Evolutionary conservation across 1,140 invertebrate genomes (phyloP), one percentile per base, ranked within the genome.

Genomic region (Drosophila repleta): DNA sequence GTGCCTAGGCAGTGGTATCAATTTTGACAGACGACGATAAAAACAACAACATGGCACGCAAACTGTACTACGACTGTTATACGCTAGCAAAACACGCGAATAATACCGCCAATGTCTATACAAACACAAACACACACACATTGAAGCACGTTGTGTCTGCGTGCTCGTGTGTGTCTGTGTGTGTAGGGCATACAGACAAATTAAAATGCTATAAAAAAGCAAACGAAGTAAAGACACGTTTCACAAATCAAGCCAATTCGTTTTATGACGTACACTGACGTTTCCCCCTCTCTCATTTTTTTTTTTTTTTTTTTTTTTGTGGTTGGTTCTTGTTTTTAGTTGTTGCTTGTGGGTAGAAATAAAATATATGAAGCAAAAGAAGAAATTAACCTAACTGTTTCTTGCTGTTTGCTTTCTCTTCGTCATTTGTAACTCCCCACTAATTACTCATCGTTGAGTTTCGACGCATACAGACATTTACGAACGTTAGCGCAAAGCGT

Each of bases 191-290:
- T 88, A 87, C 79, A 89, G 83, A 89, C 84, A 88, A 88, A 88
- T 88, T 88, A 88, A 88, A 88, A 88, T 61, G 83, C 83, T 89
- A 88, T 88, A 88, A 88, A 88, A 88, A 77, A 88, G 84, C 84
- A 88, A 88, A 88, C 83, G 83, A 88, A 88, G 65, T 66, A 88
- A 88, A 88, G 79, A 88, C 83, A 88, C 83, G 83, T 88, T 88
- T 89, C 84, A 88, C 83, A 88, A 88, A 88, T 88, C 83, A 88
- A 76, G 84, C 84, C 87, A 88, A 87, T 87, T 87, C 78, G 49
- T 82, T 88, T 87, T 87, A 87, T 88, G 83, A 88, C 83, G 76
- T 83, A 63, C 65, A 63, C 83, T 67, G 75, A 75, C 71, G 71
- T 79, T 82, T 62, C 18, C 11, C 32, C 66, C 43, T 3, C 39